phyloP scores from a whole-genome alignment of 2,797 vertebrate genomes.

The Leontopithecus rosalia region DNA sequence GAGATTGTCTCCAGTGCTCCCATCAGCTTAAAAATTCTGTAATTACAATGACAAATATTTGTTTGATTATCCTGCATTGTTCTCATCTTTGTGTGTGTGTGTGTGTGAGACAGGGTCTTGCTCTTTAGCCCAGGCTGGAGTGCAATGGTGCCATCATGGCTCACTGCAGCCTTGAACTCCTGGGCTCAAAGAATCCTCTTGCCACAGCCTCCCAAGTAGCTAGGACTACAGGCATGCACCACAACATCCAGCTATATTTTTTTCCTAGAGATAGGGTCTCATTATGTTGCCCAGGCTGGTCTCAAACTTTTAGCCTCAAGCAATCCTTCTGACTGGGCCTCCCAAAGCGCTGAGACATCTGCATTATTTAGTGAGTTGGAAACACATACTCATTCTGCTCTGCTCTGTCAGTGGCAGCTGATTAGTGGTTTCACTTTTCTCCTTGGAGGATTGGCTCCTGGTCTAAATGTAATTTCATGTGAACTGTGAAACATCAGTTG shows the following conservation, averaged over 20 bases:
- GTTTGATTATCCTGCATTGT: neutral
- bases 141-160: neutral
- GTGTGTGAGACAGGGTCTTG: no score
- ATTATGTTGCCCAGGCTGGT: neutral
- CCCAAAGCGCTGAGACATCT: neutral
- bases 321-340: neutral
- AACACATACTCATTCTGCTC: neutral
- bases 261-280: neutral
- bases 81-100: neutral
- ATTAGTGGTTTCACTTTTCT: neutral
- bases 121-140: neutral
- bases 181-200: neutral
- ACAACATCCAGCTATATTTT: neutral
- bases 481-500: neutral
- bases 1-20: neutral
- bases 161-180: neutral
- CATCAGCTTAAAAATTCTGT: neutral
- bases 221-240: neutral
- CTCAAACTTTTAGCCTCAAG: neutral
- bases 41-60: neutral
- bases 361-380: neutral
- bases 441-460: neutral
- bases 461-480: neutral
- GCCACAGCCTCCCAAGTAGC: neutral
- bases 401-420: neutral